Percentiles rank a stretch among this genome's conserved stretches.
Conservation (phyloP, 2,888 invertebrate species). For the Ornithoptera priamus region DNA sequence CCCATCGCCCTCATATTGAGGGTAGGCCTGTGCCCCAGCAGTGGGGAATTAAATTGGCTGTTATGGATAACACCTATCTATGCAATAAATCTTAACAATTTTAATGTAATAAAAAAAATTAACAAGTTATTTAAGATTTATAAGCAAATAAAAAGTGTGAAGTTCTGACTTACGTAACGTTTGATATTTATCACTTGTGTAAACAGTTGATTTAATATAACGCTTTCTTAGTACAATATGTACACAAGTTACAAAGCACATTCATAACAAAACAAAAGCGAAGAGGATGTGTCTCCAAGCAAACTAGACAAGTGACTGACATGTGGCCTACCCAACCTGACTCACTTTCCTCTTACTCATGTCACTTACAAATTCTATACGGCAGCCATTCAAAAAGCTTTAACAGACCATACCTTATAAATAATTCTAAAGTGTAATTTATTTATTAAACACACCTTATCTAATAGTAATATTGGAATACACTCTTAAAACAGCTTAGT, state of each 20-base stretch:
- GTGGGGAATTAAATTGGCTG: no score
- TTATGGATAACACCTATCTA: neutral
- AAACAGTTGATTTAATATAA: slow-evolving; percentile 6
- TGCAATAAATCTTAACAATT: neutral
- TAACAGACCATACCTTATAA: neutral
- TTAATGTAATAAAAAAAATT: neutral
- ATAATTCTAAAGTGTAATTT: neutral
- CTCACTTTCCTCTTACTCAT: slow-evolving; percentile 22
- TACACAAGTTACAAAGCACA: slow-evolving; percentile 16
- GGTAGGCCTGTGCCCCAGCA: no score
- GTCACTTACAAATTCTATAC: slow-evolving; percentile 20
- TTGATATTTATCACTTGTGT: slow-evolving; percentile 12
- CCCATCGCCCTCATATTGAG: no score
- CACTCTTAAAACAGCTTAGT: neutral
- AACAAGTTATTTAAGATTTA: neutral
- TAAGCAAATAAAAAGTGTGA: neutral
- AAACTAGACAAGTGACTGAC: slow-evolving; percentile 25
- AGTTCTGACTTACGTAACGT: neutral
- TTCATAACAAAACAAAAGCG: slow-evolving; percentile 7
- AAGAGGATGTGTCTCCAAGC: slow-evolving; percentile 17
- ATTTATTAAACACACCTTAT: neutral
- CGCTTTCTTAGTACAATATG: neutral
- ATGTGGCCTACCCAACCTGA: slow-evolving; percentile 21
- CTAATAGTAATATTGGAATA: neutral
- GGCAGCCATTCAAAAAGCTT: neutral